Conservation (phyloP, 2,888 invertebrate species). For the Capitulum mitella region DNA sequence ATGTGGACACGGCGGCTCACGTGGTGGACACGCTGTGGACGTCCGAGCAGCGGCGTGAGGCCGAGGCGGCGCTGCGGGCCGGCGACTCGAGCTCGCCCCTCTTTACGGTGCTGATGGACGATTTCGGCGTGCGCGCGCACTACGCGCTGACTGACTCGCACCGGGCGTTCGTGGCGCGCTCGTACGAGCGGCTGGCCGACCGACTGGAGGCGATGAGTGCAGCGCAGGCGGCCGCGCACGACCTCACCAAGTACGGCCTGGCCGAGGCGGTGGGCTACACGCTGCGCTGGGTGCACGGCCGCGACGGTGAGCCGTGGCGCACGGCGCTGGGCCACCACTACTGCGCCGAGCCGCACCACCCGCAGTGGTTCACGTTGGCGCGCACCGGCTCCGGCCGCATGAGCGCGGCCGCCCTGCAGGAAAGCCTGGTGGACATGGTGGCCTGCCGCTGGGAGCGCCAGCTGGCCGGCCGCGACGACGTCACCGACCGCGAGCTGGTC, state of each 20-base stretch:
- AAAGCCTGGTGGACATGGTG: constrained; percentile 32
- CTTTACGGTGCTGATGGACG: constrained; percentile 24
- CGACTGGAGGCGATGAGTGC: constrained; percentile 26
- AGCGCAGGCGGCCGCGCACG: constrained; percentile 26
- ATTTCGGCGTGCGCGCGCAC: constrained; percentile 29
- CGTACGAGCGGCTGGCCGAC: constrained; percentile 26
- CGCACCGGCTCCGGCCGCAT: constrained; percentile 21
- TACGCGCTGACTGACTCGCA: constrained; percentile 29
- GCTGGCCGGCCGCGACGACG: constrained; percentile 25
- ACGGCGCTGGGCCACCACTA: constrained; percentile 29
- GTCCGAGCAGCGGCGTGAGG: background rate
- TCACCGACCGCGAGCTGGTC: constrained; percentile 28
- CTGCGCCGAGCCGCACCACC: constrained; percentile 29
- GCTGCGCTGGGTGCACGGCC: constrained; percentile 29
- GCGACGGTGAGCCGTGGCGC: constrained; percentile 25
- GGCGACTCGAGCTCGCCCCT: background rate
- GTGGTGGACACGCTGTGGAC: background rate
- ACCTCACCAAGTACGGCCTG: constrained; percentile 30
- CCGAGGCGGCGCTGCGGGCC: background rate
- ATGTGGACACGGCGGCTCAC: background rate
- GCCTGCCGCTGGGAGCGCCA: constrained; percentile 31
- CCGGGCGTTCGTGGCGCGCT: constrained; percentile 28
- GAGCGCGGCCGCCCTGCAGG: constrained; percentile 27
- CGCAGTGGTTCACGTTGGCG: constrained; percentile 23
- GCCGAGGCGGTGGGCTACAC: constrained; percentile 29